Evolutionary conservation across 2,797 vertebrate genomes (phyloP), one percentile per base, ranked within the genome.

Genomic region (Sebastes taczanowskii): DNA sequence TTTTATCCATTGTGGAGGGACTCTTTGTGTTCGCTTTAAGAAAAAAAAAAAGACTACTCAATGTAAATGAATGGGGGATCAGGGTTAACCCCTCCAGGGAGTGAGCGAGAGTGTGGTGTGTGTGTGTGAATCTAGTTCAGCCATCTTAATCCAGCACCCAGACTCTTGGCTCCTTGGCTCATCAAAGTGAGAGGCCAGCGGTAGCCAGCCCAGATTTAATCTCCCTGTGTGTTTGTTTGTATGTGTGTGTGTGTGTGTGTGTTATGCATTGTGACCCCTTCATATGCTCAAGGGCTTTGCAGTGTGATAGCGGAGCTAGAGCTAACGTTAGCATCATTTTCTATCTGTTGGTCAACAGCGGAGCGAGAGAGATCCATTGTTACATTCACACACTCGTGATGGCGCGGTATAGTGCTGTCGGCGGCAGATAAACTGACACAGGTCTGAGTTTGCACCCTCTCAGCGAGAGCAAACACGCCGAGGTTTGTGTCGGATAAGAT

Each of bases 141-240:
- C 92, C 94, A 94, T 93, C 93, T 95, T 94, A 94, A 95, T 95
- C 94, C 93, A 90, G 91, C 90, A 91, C 73, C 89, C 91, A 95
- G 93, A 95, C 93, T 95, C 90, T 91, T 93, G 92, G 93, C 93
- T 94, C 93, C 93, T 93, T 90, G 88, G 88, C 87, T 94, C 92
- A 93, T 95, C 94, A 94, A 93, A 94, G 93, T 88, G 89, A 92
- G 91, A 92, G 92, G 89, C 86, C 89, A 88, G 86, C 87, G 86
- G 88, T 88, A 93, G 89, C 87, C 85, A 81, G 83, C 73, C 76
- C 88, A 91, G 93, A 95, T 94, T 88, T 88, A 94, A 95, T 94
- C 95, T 92, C 27, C 75, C 64, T 90, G 87, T 92, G 88, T 93
- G 91, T 92, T 83, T 93, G 86, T 91, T 53, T 90, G 82, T 68